phyloP scores from a whole-genome alignment of 1,140 invertebrate species.

The Drosophila kurseongensis region DNA sequence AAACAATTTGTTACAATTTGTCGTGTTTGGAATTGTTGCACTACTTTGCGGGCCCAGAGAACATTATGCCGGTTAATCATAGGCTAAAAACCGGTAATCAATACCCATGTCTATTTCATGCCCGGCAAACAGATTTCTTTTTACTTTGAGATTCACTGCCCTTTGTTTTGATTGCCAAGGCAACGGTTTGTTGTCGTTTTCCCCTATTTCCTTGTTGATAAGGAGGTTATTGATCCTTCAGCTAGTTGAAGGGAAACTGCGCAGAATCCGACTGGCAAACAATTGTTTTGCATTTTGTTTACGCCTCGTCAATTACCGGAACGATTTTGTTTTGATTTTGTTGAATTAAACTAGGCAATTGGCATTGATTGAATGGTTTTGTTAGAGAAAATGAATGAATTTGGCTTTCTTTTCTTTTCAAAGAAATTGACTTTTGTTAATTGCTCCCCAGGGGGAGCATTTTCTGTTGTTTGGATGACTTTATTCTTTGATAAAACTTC shows the following conservation, averaged over 20 bases:
- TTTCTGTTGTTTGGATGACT: background rate
- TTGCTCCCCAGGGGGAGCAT: background rate
- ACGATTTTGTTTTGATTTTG: slow-evolving; percentile 31
- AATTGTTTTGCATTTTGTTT: slow-evolving; percentile 55
- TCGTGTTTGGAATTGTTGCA: slow-evolving; percentile 66
- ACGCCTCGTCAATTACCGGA: slow-evolving; percentile 33
- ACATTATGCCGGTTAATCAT: slow-evolving; percentile 77
- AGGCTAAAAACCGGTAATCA: slow-evolving; percentile 69
- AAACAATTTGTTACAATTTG: slow-evolving; percentile 67
- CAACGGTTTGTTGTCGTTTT: slow-evolving; percentile 26
- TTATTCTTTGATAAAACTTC: background rate
- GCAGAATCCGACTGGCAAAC: slow-evolving; percentile 61
- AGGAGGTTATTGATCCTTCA: slow-evolving; percentile 75
- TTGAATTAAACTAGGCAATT: slow-evolving; percentile 34
- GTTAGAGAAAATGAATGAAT: slow-evolving; percentile 4
- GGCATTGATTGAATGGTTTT: slow-evolving; percentile 21
- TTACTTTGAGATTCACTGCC: slow-evolving; percentile 8
- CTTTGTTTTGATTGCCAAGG: slow-evolving; percentile 50
- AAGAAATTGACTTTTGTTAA: background rate
- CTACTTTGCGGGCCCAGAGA: slow-evolving; percentile 62
- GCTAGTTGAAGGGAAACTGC: slow-evolving; percentile 54
- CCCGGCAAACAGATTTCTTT: slow-evolving; percentile 63
- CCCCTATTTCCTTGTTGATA: slow-evolving; percentile 24
- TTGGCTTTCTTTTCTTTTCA: background rate
- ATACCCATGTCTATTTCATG: slow-evolving; percentile 83